Conservation (phyloP, 1,140 invertebrate genomes). For the Drosophila equinoxialis region DNA sequence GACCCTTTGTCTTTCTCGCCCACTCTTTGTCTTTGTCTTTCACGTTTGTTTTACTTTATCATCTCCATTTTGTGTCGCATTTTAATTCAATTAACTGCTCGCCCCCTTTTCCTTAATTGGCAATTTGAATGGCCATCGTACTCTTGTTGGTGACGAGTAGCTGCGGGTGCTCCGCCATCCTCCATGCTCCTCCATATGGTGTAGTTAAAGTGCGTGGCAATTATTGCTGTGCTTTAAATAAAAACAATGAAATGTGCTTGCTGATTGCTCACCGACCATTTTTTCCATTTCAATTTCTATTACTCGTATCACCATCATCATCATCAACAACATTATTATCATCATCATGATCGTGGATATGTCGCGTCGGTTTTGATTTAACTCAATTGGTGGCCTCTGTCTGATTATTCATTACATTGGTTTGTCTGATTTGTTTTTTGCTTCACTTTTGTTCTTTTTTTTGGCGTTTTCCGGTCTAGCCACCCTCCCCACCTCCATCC, state of each 20-base stretch:
- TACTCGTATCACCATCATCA: conserved; percentile 11
- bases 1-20: background rate
- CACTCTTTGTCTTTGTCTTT: conserved; percentile 8
- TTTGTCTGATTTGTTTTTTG: conserved; percentile 23
- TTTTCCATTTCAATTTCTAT: conserved; percentile 32
- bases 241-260: conserved; percentile 75
- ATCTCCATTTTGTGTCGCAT: conserved; percentile 66
- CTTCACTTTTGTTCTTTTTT: conserved; percentile 22
- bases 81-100: conserved; percentile 72
- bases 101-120: conserved; percentile 65
- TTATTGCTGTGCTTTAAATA: conserved; percentile 74
- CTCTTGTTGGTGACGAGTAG: conserved; percentile 23
- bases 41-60: conserved; percentile 21
- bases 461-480: conserved; percentile 74
- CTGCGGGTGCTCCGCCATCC: conserved; percentile 58
- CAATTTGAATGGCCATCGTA: conserved; percentile 44
- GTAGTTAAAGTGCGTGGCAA: conserved; percentile 81
- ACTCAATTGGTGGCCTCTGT: conserved; percentile 66
- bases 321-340: conserved; percentile 41
- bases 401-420: conserved; percentile 72
- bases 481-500: conserved; percentile 25
- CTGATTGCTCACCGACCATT: conserved; percentile 64
- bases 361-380: conserved; percentile 76
- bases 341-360: conserved; percentile 15
- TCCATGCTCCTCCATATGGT: conserved; percentile 18